Evolutionary conservation across 2,888 invertebrate genomes (phyloP).

Genomic region (Sphaerophoria taeniata): DNA sequence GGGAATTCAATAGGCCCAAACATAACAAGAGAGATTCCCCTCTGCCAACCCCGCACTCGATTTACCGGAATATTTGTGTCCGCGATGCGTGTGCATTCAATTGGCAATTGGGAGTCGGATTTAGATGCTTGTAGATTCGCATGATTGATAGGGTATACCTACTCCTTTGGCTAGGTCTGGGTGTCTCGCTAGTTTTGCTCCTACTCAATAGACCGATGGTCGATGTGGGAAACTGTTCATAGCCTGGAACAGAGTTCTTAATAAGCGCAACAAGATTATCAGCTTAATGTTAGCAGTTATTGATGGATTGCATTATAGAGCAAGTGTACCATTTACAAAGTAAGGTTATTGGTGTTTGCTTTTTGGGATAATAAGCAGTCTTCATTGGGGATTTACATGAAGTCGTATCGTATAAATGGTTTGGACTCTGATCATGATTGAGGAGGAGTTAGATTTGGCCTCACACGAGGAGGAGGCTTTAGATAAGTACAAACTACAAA

Average conservation of each 20-base stretch:
- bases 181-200: too few relatives aligned
- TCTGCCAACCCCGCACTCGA: not conserved
- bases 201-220: too few relatives aligned
- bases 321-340: conserved; percentile 31
- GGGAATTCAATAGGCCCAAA: conserved; percentile 64
- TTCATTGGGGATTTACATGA: conserved; percentile 1
- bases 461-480: conserved; percentile 17
- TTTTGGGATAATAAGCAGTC: conserved; percentile 28
- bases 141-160: conserved; percentile 72
- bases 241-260: not conserved
- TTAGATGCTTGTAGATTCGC: conserved; percentile 64
- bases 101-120: conserved; percentile 66
- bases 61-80: conserved; percentile 12
- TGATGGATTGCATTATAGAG: conserved; percentile 68
- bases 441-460: conserved; percentile 20
- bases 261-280: conserved; percentile 49
- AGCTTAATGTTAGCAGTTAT: conserved; percentile 69
- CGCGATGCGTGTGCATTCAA: conserved; percentile 31
- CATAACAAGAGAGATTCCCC: conserved; percentile 51
- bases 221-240: conserved; percentile 66
- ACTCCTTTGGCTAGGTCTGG: conserved; percentile 15
- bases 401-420: not conserved
- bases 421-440: conserved; percentile 37
- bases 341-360: conserved; percentile 49
- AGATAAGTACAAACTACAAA: conserved; percentile 12